A percentile compares a stretch with the other conserved stretches of the same genome.
These are phyloP conservation scores for Phallusia fumigata DNA, from an alignment of 23 tunicate genomes.

Conservation along the genomic window DNA sequence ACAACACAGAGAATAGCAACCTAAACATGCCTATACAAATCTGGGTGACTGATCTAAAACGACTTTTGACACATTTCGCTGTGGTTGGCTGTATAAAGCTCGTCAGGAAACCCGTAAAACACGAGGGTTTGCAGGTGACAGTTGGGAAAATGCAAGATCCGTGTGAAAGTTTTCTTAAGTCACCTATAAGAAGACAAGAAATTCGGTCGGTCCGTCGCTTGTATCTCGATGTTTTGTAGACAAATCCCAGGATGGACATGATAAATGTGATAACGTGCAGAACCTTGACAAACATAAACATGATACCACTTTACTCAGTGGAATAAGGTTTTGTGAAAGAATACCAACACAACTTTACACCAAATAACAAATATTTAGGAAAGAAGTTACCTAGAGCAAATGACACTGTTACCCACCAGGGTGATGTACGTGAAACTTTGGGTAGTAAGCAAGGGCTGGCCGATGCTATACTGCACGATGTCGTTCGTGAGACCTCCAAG, in stretches of 20 bases:
- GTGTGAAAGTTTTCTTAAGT: neutral
- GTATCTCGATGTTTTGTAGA: constrained; percentile 34
- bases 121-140: no score
- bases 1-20: no score
- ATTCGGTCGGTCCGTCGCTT: constrained; percentile 29
- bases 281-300: constrained; percentile 12
- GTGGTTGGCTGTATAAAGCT: no score
- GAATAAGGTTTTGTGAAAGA: no score
- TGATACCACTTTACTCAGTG: neutral
- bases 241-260: constrained; percentile 39
- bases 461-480: constrained; percentile 40
- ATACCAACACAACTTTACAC: no score
- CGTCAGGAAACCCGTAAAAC: no score
- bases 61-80: no score
- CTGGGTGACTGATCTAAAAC: no score
- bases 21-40: no score
- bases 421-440: constrained; percentile 58
- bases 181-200: constrained; percentile 43
- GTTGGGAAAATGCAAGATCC: no score
- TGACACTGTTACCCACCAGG: constrained; percentile 30
- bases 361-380: no score
- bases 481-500: constrained; percentile 55
- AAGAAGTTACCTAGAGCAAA: no score
- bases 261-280: constrained; percentile 42
- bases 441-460: constrained; percentile 55